phyloP scores from a whole-genome alignment of 2,113 vertebrate species.

The Elachura formosa region DNA sequence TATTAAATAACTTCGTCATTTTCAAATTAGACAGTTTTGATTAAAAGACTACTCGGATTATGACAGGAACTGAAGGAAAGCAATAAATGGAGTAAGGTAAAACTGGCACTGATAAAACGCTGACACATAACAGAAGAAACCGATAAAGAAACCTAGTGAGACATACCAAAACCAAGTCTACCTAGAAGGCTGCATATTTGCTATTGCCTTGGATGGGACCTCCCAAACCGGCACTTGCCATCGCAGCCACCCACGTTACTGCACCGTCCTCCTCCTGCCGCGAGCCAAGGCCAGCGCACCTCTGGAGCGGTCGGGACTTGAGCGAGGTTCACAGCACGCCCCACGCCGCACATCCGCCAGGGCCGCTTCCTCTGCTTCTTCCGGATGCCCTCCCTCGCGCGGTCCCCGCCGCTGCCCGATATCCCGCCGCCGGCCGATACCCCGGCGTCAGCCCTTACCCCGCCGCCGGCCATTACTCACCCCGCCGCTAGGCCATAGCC shows the following conservation, averaged over 20 bases:
- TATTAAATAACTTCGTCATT: not conserved
- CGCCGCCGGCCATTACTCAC: no score
- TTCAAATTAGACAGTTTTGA: not conserved
- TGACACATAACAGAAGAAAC: not conserved
- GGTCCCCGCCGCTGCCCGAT: no score
- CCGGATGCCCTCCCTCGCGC: no score
- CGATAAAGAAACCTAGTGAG: not conserved
- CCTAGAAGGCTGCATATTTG: no score
- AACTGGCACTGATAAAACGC: not conserved
- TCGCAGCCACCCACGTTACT: fast-evolving
- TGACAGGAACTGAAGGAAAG: not conserved
- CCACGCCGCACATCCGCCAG: fast-evolving
- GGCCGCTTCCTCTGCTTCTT: no score
- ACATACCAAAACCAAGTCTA: no score
- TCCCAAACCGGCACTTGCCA: fast-evolving
- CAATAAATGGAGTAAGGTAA: not conserved
- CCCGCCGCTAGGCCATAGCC: no score
- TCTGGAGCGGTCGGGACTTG: fast-evolving
- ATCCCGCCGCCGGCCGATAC: no score
- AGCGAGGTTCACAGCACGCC: no score
- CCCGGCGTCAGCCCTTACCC: no score
- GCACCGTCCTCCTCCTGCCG: fast-evolving
- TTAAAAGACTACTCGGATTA: not conserved
- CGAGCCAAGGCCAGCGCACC: not conserved
- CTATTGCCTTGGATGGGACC: no score